Evolutionary conservation across 2,797 vertebrate species (phyloP).

Genomic region (Pogoniulus pusillus): DNA sequence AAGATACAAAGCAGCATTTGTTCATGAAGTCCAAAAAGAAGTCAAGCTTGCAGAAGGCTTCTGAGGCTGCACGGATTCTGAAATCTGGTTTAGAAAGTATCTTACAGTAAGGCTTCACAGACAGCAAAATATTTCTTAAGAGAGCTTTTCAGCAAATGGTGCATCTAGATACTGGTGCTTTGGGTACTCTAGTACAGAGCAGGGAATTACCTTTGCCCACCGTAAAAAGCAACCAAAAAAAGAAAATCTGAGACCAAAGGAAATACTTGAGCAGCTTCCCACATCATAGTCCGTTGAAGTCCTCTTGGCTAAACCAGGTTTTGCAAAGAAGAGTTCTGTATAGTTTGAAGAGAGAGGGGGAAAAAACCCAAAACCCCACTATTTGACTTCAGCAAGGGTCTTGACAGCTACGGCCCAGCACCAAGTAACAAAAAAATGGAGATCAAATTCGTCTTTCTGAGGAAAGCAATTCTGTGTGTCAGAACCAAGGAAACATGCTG

Average conservation of each 20-base stretch:
- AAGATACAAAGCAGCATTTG: constrained; percentile 62
- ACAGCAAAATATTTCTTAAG: constrained; percentile 60
- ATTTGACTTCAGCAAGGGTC: constrained; percentile 21
- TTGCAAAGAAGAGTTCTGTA: constrained; percentile 61
- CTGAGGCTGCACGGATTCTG: constrained; percentile 51
- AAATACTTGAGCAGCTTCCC: constrained; percentile 54
- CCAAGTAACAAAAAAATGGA: constrained; percentile 40
- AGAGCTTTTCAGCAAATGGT: constrained; percentile 31
- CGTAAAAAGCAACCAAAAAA: constrained; percentile 40
- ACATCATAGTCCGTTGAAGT: constrained; percentile 69
- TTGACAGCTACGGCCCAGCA: constrained; percentile 28
- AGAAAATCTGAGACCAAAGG: constrained; percentile 34
- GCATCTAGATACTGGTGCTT: constrained; percentile 36
- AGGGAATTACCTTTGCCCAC: constrained; percentile 44
- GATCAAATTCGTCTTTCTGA: constrained; percentile 41
- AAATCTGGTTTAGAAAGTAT: constrained; percentile 54
- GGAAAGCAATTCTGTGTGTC: constrained; percentile 31
- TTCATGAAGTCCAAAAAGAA: constrained; percentile 68
- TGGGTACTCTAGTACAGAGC: constrained; percentile 25
- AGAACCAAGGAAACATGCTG: constrained; percentile 67
- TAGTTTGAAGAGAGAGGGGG: constrained; percentile 23
- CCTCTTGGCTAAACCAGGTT: constrained; percentile 67
- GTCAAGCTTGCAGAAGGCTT: constrained; percentile 66
- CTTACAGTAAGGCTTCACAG: constrained; percentile 64
- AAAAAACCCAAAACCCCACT: constrained; percentile 50